Evolutionary conservation across 2,113 vertebrate species (phyloP).

Genomic region (Dicentrarchus labrax): DNA sequence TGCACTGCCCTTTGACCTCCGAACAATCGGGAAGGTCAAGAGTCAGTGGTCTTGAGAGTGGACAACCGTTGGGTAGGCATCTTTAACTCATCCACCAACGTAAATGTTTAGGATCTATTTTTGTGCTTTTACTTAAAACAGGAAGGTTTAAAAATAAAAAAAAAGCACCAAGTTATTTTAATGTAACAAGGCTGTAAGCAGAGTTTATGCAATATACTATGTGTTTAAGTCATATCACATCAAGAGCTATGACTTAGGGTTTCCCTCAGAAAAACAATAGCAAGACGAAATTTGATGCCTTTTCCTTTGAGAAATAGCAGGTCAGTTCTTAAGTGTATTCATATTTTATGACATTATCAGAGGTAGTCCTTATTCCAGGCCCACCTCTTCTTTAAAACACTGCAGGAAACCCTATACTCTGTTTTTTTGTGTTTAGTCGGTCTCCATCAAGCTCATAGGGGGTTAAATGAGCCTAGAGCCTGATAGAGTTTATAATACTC

Average conservation of each 20-base stretch:
- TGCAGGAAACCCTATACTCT: not conserved
- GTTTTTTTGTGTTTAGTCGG: constrained; percentile 11
- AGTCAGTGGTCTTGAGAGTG: constrained; percentile 56
- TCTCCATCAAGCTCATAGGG: not conserved
- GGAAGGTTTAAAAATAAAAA: not conserved
- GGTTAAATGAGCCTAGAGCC: not conserved
- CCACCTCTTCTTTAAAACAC: not conserved
- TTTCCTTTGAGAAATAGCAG: constrained; percentile 1
- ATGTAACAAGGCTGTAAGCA: not conserved
- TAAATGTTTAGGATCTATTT: not conserved
- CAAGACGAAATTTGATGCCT: not conserved
- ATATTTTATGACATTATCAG: not conserved
- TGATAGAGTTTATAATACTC: not conserved
- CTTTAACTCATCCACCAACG: not conserved
- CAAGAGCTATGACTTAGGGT: not conserved
- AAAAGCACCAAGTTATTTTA: not conserved
- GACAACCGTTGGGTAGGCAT: not conserved
- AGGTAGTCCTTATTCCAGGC: not conserved
- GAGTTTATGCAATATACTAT: not conserved
- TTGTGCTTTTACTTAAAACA: not conserved
- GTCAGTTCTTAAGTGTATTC: not conserved
- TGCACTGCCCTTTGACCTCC: constrained; percentile 71
- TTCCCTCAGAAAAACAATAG: constrained; percentile 33
- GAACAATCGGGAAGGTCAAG: constrained; percentile 78
- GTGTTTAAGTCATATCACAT: not conserved